Evolutionary conservation across 1,140 invertebrate genomes (phyloP).

Genomic region (Heliconius hewitsoni): DNA sequence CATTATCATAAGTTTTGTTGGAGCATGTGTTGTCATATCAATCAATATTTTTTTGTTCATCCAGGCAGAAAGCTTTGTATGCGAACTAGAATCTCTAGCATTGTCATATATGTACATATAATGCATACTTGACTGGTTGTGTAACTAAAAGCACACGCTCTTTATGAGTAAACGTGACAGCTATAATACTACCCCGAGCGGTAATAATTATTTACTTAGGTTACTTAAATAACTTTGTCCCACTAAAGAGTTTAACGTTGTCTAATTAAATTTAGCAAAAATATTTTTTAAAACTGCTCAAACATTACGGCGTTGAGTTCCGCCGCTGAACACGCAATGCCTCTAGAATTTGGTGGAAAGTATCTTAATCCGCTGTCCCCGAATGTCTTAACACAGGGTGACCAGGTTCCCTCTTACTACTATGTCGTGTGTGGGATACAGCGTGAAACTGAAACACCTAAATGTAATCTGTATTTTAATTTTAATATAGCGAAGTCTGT

Average conservation of each 20-base stretch:
- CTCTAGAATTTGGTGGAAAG: no score
- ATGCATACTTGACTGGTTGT: not conserved
- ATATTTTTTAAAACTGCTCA: not conserved
- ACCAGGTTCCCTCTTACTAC: no score
- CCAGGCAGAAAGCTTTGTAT: not conserved
- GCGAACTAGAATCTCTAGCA: not conserved
- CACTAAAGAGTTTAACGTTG: not conserved
- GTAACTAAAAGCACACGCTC: not conserved
- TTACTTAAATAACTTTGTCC: not conserved
- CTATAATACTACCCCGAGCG: not conserved
- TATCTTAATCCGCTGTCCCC: no score
- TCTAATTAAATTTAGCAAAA: not conserved
- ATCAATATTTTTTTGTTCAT: not conserved
- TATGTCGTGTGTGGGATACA: no score
- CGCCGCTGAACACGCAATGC: no score
- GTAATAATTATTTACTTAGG: not conserved
- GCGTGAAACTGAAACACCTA: no score
- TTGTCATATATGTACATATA: not conserved
- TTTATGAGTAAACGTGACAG: not conserved
- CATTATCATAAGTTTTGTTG: not conserved
- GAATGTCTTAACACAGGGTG: no score
- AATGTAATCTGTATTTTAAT: not conserved
- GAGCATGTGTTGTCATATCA: not conserved
- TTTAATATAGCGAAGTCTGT: not conserved
- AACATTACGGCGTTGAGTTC: not conserved